phyloP scores from a whole-genome alignment of 2,797 vertebrate genomes.

The Trematomus bernacchii region DNA sequence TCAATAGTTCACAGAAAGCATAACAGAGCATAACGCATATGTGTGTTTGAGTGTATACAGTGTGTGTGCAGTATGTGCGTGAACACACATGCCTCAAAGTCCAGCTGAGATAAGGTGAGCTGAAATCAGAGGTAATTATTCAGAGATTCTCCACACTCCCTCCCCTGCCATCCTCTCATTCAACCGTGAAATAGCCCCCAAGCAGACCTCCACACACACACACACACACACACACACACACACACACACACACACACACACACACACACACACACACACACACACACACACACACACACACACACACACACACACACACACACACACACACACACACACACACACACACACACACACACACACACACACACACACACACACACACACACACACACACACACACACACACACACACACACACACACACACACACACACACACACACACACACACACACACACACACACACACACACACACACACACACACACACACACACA shows the following conservation, averaged over 20 bases:
- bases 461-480: no score
- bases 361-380: constrained; percentile 3
- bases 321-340: constrained; percentile 3
- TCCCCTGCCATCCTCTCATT: constrained; percentile 10
- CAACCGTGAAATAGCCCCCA: constrained; percentile 54
- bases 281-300: constrained; percentile 5
- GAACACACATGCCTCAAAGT: not conserved
- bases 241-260: constrained; percentile 5
- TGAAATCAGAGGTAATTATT: constrained; percentile 52
- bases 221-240: constrained; percentile 19
- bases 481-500: no score
- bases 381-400: constrained; percentile 3
- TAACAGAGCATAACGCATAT: no score
- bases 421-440: no score
- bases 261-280: constrained; percentile 3
- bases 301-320: constrained; percentile 3
- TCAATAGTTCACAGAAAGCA: constrained; percentile 3
- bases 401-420: no score
- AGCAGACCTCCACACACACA: constrained; percentile 10
- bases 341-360: constrained; percentile 3
- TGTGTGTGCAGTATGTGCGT: no score
- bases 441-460: not conserved
- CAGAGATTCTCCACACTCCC: constrained; percentile 50
- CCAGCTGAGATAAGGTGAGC: constrained; percentile 31
- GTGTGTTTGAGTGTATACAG: no score